Percentiles rank a stretch among this genome's conserved stretches.
Evolutionary conservation across 2,113 vertebrate species (phyloP).

Genomic region (Mixornis gularis): DNA sequence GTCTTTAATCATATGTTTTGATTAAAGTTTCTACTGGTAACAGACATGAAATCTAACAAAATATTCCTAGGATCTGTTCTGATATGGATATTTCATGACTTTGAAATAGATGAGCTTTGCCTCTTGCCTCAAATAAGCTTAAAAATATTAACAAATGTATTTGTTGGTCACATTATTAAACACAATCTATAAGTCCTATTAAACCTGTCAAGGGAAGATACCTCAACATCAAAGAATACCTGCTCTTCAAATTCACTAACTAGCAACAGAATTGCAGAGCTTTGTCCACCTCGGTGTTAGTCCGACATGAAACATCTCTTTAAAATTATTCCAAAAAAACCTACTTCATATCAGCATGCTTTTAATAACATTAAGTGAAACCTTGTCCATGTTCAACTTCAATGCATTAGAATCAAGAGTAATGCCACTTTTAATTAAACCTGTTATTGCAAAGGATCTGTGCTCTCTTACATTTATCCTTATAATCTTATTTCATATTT

Average conservation of each 20-base stretch:
- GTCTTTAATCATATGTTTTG: neutral
- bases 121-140: neutral
- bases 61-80: neutral
- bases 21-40: neutral
- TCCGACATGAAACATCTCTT: neutral
- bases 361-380: conserved; percentile 23
- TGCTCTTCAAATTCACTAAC: neutral
- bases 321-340: neutral
- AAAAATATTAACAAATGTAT: neutral
- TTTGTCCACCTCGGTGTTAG: neutral
- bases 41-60: neutral
- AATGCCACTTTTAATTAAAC: conserved; percentile 43
- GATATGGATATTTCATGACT: neutral
- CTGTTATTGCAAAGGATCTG: neutral
- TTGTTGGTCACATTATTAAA: neutral
- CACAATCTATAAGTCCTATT: neutral
- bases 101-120: neutral
- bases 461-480: neutral
- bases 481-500: conserved; percentile 32
- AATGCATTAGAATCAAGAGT: neutral
- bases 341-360: neutral
- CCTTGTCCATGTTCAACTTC: neutral
- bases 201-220: neutral
- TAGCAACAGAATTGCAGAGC: neutral
- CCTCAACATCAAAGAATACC: neutral